These are phyloP conservation scores for Hormaphis cornu DNA, from an alignment of 1,140 invertebrate species.

Conservation along the genomic window DNA sequence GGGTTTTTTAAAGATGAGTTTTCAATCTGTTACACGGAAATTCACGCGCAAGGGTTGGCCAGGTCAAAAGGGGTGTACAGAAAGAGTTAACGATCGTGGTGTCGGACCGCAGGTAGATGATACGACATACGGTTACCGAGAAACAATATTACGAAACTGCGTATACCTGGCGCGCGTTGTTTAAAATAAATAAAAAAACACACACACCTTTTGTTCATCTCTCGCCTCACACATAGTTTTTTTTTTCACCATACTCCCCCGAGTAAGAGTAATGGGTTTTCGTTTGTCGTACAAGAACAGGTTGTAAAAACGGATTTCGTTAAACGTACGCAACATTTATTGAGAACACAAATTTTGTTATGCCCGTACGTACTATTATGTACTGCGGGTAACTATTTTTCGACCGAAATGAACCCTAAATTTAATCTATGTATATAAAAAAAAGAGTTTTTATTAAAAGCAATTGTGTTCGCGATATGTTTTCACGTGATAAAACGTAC, in stretches of 20 bases:
- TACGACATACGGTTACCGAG: slow-evolving; percentile 28
- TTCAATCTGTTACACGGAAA: slow-evolving; percentile 15
- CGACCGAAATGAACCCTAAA: too few relatives aligned
- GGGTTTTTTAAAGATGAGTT: slow-evolving; percentile 18
- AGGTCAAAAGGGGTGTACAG: neutral
- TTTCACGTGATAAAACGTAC: too few relatives aligned
- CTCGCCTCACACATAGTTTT: neutral
- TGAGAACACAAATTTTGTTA: too few relatives aligned
- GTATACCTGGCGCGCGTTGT: neutral
- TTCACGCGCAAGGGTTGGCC: neutral
- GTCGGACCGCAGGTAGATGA: slow-evolving; percentile 17
- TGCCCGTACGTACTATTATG: too few relatives aligned
- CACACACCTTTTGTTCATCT: neutral
- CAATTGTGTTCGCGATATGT: too few relatives aligned
- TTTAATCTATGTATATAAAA: too few relatives aligned
- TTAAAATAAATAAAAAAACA: neutral
- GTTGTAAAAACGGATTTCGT: neutral
- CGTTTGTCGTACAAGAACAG: neutral
- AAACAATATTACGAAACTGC: slow-evolving; percentile 2
- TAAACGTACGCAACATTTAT: neutral
- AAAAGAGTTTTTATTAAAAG: too few relatives aligned
- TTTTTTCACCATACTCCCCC: neutral
- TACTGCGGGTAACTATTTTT: too few relatives aligned
- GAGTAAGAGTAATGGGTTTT: slow-evolving; percentile 8
- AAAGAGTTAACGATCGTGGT: slow-evolving; percentile 24